These are phyloP conservation scores for Fulmarus glacialis DNA, from an alignment of 2,113 vertebrate genomes.

Conservation along the genomic window DNA sequence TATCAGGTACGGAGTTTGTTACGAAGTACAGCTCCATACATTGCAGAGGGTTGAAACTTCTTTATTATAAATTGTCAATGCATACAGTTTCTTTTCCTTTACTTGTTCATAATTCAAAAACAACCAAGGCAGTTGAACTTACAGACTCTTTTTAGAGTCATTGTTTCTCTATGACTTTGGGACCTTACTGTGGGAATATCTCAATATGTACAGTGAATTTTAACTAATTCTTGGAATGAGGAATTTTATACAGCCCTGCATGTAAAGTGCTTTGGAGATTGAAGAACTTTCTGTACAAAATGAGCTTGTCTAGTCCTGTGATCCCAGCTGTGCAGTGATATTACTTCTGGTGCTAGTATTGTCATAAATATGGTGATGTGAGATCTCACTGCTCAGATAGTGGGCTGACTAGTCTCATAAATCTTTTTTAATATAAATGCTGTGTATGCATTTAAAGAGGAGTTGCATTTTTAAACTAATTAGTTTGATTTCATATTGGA, in stretches of 20 bases:
- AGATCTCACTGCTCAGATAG: not conserved
- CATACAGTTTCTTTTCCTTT: not conserved
- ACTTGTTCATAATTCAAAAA: not conserved
- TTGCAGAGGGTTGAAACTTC: not conserved
- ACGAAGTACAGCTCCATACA: not conserved
- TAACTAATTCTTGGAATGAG: not conserved
- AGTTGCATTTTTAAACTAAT: not conserved
- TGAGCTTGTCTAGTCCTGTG: not conserved
- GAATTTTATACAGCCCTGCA: not conserved
- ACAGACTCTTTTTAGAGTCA: not conserved
- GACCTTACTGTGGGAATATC: not conserved
- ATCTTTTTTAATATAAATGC: not conserved
- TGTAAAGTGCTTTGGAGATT: not conserved
- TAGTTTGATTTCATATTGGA: not conserved
- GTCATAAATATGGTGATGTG: not conserved
- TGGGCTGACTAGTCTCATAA: not conserved
- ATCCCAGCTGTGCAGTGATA: not conserved
- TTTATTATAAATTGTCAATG: not conserved
- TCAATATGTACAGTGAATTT: not conserved
- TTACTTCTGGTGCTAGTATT: not conserved
- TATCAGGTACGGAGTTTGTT: not conserved
- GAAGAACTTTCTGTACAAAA: not conserved
- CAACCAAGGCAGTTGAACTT: not conserved
- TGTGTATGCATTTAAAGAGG: not conserved
- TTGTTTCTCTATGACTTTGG: not conserved